Conservation (phyloP, 2,888 invertebrate species). For the Troilus luridus region DNA sequence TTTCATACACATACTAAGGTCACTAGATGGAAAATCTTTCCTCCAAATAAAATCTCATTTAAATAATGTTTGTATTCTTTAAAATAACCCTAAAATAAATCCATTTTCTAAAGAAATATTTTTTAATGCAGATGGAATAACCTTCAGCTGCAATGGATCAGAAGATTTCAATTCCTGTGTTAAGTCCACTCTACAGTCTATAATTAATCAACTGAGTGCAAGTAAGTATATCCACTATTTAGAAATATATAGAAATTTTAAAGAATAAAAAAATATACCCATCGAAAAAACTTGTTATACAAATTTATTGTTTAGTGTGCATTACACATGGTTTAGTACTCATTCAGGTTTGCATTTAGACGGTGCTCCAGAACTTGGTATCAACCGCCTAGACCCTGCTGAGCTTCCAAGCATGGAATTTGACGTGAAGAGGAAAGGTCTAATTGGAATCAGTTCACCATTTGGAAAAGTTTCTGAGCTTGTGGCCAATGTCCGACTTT, state of each 20-base stretch:
- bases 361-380: conserved; percentile 73
- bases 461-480: neutral
- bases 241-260: neutral
- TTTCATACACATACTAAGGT: too few relatives aligned
- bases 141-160: conserved; percentile 8
- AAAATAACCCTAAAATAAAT: neutral
- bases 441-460: neutral
- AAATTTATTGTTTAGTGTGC: neutral
- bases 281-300: conserved; percentile 64
- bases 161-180: conserved; percentile 73
- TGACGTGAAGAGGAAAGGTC: conserved; percentile 58
- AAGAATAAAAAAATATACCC: neutral
- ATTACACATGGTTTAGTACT: neutral
- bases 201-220: conserved; percentile 69
- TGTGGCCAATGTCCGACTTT: neutral
- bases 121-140: neutral
- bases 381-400: conserved; percentile 69
- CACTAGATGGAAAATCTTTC: too few relatives aligned
- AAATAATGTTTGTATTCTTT: neutral
- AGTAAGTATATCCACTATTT: conserved; percentile 67
- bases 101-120: neutral
- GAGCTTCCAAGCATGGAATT: conserved; percentile 65
- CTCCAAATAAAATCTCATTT: neutral
- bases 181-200: conserved; percentile 72
- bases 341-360: conserved; percentile 56